phyloP scores from a whole-genome alignment of 2,113 vertebrate genomes.

The Serilophus lunatus region DNA sequence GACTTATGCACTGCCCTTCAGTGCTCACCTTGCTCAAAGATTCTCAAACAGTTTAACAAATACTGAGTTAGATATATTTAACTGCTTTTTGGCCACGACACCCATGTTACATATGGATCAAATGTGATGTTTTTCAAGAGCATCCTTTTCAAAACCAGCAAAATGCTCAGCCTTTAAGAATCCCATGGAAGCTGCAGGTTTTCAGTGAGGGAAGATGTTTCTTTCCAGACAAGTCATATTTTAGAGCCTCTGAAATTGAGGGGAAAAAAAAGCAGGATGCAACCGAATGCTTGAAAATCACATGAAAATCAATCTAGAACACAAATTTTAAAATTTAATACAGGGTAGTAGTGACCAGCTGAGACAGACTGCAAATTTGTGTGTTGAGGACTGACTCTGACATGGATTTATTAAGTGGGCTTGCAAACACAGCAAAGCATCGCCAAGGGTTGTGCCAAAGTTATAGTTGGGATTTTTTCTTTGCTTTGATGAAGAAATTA shows the following conservation, averaged over 20 bases:
- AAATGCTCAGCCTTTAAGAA: fast-evolving
- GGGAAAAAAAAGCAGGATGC: fast-evolving
- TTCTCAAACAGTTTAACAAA: neutral
- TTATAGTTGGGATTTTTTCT: neutral
- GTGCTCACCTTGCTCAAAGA: neutral
- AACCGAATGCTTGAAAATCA: neutral
- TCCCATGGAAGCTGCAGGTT: fast-evolving
- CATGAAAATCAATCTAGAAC: neutral
- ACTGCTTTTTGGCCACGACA: neutral
- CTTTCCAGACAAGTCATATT: neutral
- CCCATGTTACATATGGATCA: fast-evolving
- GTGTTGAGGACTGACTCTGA: neutral
- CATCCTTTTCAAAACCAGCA: neutral
- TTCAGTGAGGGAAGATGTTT: neutral
- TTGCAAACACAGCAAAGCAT: neutral
- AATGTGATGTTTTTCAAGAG: neutral
- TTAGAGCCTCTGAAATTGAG: neutral
- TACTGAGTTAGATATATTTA: fast-evolving
- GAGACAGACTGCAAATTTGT: neutral
- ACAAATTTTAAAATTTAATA: neutral
- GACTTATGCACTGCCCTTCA: neutral
- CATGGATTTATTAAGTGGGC: neutral
- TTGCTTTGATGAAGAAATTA: conserved; percentile 42
- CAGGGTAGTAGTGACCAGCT: neutral
- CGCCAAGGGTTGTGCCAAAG: neutral